A percentile compares a stretch with the other conserved stretches of the same genome.
phyloP scores from a whole-genome alignment of 2,888 invertebrate species.

The Plebejus argus region DNA sequence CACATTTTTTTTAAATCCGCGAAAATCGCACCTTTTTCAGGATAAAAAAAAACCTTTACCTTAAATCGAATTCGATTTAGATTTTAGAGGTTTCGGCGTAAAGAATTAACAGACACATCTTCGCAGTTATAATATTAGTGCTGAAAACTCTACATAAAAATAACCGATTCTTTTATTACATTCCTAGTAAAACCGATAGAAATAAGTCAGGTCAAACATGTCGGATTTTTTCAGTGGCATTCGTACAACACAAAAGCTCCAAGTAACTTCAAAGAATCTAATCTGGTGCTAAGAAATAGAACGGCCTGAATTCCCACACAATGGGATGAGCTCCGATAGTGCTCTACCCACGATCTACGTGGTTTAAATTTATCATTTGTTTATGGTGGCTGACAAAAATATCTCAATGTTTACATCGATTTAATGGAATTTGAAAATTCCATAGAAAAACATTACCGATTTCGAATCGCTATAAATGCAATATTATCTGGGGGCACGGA shows the following conservation, averaged over 20 bases:
- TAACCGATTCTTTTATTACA: too few species aligned
- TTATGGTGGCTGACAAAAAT: constrained; percentile 11
- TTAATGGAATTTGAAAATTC: neutral
- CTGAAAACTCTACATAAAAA: too few species aligned
- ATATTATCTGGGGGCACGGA: too few species aligned
- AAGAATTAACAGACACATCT: too few species aligned
- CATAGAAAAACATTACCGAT: neutral
- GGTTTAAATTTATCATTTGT: neutral
- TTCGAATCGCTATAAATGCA: too few species aligned
- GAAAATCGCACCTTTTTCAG: too few species aligned
- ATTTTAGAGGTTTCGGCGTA: too few species aligned
- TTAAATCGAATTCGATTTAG: too few species aligned
- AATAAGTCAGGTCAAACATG: neutral
- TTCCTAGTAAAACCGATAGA: neutral
- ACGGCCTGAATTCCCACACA: neutral
- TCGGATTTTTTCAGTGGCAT: neutral
- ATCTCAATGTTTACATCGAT: neutral
- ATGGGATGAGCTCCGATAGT: neutral
- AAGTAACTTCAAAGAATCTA: neutral
- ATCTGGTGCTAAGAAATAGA: constrained; percentile 14
- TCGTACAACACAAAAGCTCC: neutral
- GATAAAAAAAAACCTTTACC: too few species aligned
- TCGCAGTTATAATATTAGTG: too few species aligned
- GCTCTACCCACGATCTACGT: neutral
- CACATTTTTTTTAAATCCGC: too few species aligned